A percentile compares a stretch with the other conserved stretches of the same genome.
Evolutionary conservation across 2,888 invertebrate species (phyloP).

Genomic region (Stramonita haemastoma): DNA sequence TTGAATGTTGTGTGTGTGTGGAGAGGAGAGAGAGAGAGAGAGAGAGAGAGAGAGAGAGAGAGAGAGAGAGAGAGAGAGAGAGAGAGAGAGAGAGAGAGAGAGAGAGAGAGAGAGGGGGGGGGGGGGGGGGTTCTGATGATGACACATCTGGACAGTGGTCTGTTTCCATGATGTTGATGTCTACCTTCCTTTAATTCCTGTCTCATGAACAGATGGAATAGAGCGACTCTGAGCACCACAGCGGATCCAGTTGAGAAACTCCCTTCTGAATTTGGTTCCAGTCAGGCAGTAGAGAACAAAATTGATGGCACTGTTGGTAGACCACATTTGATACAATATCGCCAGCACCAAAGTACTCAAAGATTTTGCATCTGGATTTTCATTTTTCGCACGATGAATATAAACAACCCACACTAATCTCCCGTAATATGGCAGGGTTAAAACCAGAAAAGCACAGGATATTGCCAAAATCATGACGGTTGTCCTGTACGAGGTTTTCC

Average conservation of each 20-base stretch:
- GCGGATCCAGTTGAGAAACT: constrained; percentile 17
- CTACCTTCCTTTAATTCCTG: no score
- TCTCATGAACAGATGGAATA: no score
- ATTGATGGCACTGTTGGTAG: constrained; percentile 18
- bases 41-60: no score
- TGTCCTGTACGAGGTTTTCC: neutral
- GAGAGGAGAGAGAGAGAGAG: no score
- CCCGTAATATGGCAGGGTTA: neutral
- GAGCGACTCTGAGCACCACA: neutral
- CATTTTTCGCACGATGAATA: no score
- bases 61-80: no score
- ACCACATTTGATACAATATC: neutral
- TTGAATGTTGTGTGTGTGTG: no score
- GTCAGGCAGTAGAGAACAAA: constrained; percentile 29
- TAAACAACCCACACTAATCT: neutral
- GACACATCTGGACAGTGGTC: no score
- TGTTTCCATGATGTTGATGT: no score
- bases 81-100: no score
- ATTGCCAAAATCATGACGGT: neutral
- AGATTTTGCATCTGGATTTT: neutral
- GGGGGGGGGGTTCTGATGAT: no score
- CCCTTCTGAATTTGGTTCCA: constrained; percentile 14
- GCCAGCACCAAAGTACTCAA: neutral
- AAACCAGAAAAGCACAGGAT: neutral
- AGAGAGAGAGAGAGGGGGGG: no score